phyloP scores from a whole-genome alignment of 2,113 vertebrate genomes.

The Haplotaxodon microlepis region DNA sequence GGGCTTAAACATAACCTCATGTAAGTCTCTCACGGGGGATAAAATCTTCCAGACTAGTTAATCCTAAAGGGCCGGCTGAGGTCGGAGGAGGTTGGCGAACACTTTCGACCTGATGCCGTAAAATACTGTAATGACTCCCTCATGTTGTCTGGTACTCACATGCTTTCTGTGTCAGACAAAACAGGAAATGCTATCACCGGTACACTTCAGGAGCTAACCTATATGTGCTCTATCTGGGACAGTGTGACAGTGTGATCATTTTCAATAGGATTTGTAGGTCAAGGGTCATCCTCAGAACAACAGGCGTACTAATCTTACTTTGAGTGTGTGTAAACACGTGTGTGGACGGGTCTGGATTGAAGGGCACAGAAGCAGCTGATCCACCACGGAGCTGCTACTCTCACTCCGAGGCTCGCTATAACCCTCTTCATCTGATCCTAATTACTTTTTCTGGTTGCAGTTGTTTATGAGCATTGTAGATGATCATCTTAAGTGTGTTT shows the following conservation, averaged over 20 bases:
- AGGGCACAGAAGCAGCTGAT: neutral
- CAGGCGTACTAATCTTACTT: slow-evolving; percentile 44
- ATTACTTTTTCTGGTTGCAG: slow-evolving; percentile 30
- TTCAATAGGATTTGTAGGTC: slow-evolving; percentile 58
- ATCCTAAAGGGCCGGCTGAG: slow-evolving; percentile 32
- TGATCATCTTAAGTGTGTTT: slow-evolving; percentile 46
- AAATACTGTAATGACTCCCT: neutral
- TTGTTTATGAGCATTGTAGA: slow-evolving; percentile 28
- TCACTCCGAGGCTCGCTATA: neutral
- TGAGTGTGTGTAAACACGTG: slow-evolving; percentile 24
- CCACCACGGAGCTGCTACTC: neutral
- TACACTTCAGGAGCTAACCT: neutral
- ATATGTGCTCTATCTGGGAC: slow-evolving; percentile 34
- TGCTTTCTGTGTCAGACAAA: neutral
- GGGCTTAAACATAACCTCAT: slow-evolving; percentile 53
- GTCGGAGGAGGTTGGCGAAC: neutral
- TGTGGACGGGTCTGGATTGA: slow-evolving; percentile 12
- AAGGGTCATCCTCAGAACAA: slow-evolving; percentile 45
- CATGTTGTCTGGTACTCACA: neutral
- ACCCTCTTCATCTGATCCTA: neutral
- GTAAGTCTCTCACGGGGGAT: slow-evolving; percentile 35
- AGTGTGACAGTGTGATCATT: slow-evolving; percentile 40
- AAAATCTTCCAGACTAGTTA: slow-evolving; percentile 26
- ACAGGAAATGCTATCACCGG: neutral
- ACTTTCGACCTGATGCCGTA: neutral